Evolutionary conservation across 2,888 invertebrate genomes (phyloP), one percentile per base, ranked within the genome.

Genomic region (Cantharis lateralis): DNA sequence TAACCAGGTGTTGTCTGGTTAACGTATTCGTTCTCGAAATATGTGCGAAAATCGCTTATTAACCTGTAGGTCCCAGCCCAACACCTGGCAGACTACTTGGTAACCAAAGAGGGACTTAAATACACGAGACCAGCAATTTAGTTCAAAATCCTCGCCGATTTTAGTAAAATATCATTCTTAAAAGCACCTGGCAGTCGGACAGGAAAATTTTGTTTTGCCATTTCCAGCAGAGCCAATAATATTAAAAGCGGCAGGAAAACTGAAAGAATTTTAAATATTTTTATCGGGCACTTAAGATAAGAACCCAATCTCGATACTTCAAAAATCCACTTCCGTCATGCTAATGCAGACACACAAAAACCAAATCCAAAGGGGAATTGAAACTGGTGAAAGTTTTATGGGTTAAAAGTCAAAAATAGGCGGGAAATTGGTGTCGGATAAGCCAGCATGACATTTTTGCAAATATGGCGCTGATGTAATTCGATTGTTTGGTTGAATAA

Each of bases 1-100:
- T 5, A 13, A 69, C 77, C 77, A 77, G 77, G 77, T 77, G 77
- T 70, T 68, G 28, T 73, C 77, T 72, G 71, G 71, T 73, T 48
- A 72, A 74, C 70, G 66, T 70, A 70, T 63, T 13, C 68, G 11
- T 66, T 70, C 68, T 68, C 48, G 72, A 66, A 74, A 70, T 77
- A 77, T 73, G 77, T 77, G 48, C 77, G 18, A 77, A 66, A 77
- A 66, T 77, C 74, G 73, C 77, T 32, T 77, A 62, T 71, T 72
- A 76, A 77, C 77, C 77, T 77, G 77, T 63, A 73, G 77, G 71
- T 77, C 32, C 13, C 13, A 61, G 28, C 32, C 32, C 61, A 74
- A 72, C 77, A 77, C 77, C 77, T 77, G 77, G 77, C 9, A 24
- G 24, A 24, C 24, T 24, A 24, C 24, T 32, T 13, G 13, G 32